Evolutionary conservation across 2,888 invertebrate species (phyloP).

Genomic region (Vandiemenella viatica): DNA sequence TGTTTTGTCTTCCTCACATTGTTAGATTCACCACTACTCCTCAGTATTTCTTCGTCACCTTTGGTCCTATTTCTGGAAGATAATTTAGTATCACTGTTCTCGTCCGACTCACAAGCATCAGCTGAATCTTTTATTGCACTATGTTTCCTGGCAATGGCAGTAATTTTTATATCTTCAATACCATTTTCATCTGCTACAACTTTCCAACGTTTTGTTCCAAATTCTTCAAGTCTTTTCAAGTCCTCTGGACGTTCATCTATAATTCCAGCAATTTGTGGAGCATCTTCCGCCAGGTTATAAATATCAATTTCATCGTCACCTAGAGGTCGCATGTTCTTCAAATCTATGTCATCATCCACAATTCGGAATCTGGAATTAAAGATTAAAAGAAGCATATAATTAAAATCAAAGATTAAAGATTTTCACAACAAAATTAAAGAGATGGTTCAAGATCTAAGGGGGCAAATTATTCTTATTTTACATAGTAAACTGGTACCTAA

Average conservation of each 20-base stretch:
- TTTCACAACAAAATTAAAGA: too few relatives aligned
- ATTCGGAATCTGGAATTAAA: constrained; percentile 53
- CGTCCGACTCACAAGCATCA: background rate
- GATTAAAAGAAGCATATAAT: too few relatives aligned
- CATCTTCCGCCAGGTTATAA: constrained; percentile 64
- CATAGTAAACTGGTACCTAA: too few relatives aligned
- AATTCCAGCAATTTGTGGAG: constrained; percentile 76
- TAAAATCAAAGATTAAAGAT: too few relatives aligned
- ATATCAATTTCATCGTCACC: constrained; percentile 51
- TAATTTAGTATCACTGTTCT: background rate
- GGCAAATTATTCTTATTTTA: too few relatives aligned
- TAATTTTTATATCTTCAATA: constrained; percentile 12
- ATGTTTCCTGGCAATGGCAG: constrained; percentile 2
- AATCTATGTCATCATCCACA: constrained; percentile 69
- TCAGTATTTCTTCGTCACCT: constrained; percentile 24
- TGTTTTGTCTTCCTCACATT: background rate
- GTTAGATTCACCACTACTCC: constrained; percentile 21
- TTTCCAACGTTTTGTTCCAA: constrained; percentile 15
- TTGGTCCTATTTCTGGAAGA: constrained; percentile 1
- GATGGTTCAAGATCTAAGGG: too few relatives aligned
- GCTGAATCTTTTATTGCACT: background rate
- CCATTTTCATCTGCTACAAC: constrained; percentile 15
- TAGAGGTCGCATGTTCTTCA: constrained; percentile 41
- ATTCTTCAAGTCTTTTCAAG: constrained; percentile 25
- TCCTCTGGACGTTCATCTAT: constrained; percentile 68